Evolutionary conservation across 2,888 invertebrate species (phyloP).

Genomic region (Drosophila paramelanica): DNA sequence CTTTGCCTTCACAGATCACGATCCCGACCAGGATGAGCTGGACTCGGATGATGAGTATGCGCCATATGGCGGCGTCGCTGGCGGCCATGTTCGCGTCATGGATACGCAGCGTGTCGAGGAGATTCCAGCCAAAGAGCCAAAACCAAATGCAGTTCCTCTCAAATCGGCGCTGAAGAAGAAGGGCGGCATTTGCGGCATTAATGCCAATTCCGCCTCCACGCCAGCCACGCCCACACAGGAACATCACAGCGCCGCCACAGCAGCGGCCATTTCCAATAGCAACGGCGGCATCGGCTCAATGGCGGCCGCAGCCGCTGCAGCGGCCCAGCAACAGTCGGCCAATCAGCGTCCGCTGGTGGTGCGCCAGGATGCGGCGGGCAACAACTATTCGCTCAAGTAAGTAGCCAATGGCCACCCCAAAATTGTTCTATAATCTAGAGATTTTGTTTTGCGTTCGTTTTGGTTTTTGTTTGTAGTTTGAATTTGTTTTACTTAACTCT

Average conservation of each 20-base stretch:
- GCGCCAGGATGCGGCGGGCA: slow-evolving; percentile 90
- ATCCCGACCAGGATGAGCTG: slow-evolving; percentile 88
- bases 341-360: slow-evolving; percentile 87
- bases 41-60: slow-evolving; percentile 88
- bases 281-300: slow-evolving; percentile 74
- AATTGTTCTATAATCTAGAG: slow-evolving; percentile 20
- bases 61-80: slow-evolving; percentile 86
- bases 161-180: slow-evolving; percentile 97
- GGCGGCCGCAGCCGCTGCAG: slow-evolving; percentile 73
- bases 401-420: slow-evolving; percentile 75
- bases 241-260: slow-evolving; percentile 66
- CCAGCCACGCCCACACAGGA: slow-evolving; percentile 91
- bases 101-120: slow-evolving; percentile 95
- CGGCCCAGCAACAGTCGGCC: slow-evolving; percentile 74
- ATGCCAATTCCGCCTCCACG: slow-evolving; percentile 73
- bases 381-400: slow-evolving; percentile 93
- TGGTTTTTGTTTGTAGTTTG: slow-evolving; percentile 42
- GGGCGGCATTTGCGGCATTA: slow-evolving; percentile 79
- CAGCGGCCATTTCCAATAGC: slow-evolving; percentile 70
- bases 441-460: slow-evolving; percentile 25
- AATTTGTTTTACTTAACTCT: slow-evolving; percentile 43
- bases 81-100: slow-evolving; percentile 86
- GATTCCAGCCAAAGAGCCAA: slow-evolving; percentile 96
- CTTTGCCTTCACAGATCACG: slow-evolving; percentile 79
- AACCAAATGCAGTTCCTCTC: slow-evolving; percentile 95